phyloP scores from a whole-genome alignment of 2,888 invertebrate genomes.

The Clepsis dumicolana region DNA sequence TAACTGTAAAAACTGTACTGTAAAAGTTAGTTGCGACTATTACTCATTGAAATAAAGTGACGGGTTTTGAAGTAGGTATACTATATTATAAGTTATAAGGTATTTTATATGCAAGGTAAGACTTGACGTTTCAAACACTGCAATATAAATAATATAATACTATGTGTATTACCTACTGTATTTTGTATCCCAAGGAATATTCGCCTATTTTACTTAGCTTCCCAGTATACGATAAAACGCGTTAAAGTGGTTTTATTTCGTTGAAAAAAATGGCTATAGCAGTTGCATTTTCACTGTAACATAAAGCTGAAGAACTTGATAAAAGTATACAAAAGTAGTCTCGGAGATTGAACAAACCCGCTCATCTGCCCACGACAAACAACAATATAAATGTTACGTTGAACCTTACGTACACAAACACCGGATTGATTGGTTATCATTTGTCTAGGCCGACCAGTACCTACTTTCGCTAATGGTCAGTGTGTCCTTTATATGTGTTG shows the following conservation, averaged over 20 bases:
- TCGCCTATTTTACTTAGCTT: neutral
- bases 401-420: slow-evolving; percentile 29
- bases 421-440: slow-evolving; percentile 22
- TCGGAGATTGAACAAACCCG: neutral
- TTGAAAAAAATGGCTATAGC: neutral
- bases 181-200: neutral
- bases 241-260: neutral
- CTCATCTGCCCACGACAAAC: slow-evolving; percentile 2
- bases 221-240: neutral
- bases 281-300: neutral
- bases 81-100: no score
- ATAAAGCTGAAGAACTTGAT: neutral
- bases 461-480: slow-evolving; percentile 19
- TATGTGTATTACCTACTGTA: neutral
- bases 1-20: no score
- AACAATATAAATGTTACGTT: slow-evolving; percentile 28
- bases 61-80: no score
- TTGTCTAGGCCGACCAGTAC: slow-evolving; percentile 17
- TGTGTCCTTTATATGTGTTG: slow-evolving; percentile 25
- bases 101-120: no score
- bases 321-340: neutral
- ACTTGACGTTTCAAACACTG: no score
- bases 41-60: no score
- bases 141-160: no score
- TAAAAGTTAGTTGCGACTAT: no score